A percentile compares a stretch with the other conserved stretches of the same genome.
Evolutionary conservation across 2,888 invertebrate genomes (phyloP).

Genomic region (Lamellibrachia columna): DNA sequence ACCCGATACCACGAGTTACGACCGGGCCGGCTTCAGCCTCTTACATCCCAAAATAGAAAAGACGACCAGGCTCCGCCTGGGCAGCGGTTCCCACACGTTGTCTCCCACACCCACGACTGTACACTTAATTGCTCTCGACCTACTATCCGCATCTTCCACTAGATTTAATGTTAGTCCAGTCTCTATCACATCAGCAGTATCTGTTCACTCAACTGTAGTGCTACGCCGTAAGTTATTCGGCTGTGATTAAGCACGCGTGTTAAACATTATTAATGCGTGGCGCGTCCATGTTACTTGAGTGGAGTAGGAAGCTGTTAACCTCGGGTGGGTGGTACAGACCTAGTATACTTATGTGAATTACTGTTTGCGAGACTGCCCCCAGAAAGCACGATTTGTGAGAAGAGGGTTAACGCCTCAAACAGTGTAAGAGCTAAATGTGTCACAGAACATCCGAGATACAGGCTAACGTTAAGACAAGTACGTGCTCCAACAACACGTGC

Average conservation of each 20-base stretch:
- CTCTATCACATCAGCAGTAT: background rate
- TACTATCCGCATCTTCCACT: background rate
- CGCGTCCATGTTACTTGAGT: background rate
- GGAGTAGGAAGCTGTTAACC: background rate
- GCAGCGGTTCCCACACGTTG: background rate
- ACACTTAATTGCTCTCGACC: background rate
- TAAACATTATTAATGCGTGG: background rate
- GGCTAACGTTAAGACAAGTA: background rate
- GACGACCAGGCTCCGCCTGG: background rate
- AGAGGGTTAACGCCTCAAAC: background rate
- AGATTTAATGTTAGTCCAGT: background rate
- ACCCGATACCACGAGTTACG: background rate
- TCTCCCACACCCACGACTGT: background rate
- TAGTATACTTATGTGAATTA: background rate
- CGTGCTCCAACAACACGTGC: background rate
- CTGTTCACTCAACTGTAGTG: background rate
- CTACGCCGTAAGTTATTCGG: background rate
- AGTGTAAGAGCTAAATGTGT: background rate
- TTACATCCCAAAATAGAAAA: background rate
- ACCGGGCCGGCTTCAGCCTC: background rate
- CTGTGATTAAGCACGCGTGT: background rate
- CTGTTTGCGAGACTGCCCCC: background rate
- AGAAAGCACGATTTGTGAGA: background rate
- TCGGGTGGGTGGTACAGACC: background rate
- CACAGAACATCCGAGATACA: background rate